phyloP scores from a whole-genome alignment of 1,140 invertebrate species.

The Ceratosolen solmsi region DNA sequence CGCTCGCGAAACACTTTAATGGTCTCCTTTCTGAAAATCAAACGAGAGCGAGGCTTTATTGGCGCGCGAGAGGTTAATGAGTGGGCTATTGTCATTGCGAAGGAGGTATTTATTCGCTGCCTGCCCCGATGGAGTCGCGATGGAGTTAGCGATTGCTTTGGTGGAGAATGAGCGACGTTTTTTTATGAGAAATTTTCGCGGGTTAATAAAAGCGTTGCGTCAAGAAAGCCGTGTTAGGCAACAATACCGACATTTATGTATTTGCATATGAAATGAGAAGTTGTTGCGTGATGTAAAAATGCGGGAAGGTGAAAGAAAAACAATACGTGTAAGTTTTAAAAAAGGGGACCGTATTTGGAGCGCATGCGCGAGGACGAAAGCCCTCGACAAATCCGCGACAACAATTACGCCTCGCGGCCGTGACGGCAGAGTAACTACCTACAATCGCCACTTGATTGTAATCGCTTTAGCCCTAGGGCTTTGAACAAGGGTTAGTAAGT shows the following conservation, averaged over 20 bases:
- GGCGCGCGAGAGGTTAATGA: slow-evolving; percentile 53
- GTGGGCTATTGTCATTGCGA: neutral
- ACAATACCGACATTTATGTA: neutral
- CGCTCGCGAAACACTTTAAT: slow-evolving; percentile 59
- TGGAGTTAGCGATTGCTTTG: neutral
- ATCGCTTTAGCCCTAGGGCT: slow-evolving; percentile 12
- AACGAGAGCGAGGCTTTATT: slow-evolving; percentile 59
- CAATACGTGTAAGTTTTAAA: too few species aligned
- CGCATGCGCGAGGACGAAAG: neutral
- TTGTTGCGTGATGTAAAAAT: too few species aligned
- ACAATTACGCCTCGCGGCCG: slow-evolving; percentile 34
- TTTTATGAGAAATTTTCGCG: neutral
- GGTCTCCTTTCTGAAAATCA: slow-evolving; percentile 63
- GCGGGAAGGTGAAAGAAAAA: too few species aligned
- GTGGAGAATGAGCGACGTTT: neutral
- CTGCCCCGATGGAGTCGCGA: neutral
- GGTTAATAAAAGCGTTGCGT: neutral
- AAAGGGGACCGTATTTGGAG: too few species aligned
- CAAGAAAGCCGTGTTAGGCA: neutral
- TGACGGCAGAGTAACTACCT: neutral
- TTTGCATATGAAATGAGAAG: neutral
- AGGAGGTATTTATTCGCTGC: too few species aligned
- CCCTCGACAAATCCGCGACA: slow-evolving; percentile 21
- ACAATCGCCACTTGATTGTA: slow-evolving; percentile 36
- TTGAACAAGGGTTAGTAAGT: neutral